Percentiles rank a stretch among this genome's conserved stretches.
These are phyloP conservation scores for Brachyalestes nurse DNA, from an alignment of 2,797 vertebrate genomes.

Conservation along the genomic window DNA sequence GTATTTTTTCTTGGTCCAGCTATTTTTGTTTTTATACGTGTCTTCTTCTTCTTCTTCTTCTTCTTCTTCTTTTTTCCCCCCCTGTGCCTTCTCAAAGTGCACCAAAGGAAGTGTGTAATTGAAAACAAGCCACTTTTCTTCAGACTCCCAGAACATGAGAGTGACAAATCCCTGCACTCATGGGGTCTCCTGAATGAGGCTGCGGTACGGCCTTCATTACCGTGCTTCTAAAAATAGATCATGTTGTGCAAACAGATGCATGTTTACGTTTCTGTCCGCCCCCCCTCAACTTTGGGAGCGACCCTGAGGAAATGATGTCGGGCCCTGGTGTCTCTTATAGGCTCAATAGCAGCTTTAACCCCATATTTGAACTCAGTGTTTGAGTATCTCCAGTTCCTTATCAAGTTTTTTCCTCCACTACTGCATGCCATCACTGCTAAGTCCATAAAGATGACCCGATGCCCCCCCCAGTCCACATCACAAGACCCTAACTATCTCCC, in stretches of 20 bases:
- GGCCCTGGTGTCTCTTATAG: constrained; percentile 12
- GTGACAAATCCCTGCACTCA: constrained; percentile 1
- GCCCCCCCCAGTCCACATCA: constrained; percentile 17
- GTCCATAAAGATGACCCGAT: constrained; percentile 45
- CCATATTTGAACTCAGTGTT: constrained; percentile 47
- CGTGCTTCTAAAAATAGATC: constrained; percentile 12
- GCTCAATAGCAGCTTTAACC: constrained; percentile 48
- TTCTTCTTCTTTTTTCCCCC: constrained; percentile 5
- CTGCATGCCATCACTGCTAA: constrained; percentile 20
- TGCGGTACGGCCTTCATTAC: not conserved
- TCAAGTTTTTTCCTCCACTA: constrained; percentile 43
- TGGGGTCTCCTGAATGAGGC: not conserved
- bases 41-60: constrained; percentile 28
- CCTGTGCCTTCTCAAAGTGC: constrained; percentile 34
- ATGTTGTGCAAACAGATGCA: not conserved
- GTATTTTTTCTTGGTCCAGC: constrained; percentile 43
- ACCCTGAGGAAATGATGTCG: constrained; percentile 34
- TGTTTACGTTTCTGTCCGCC: constrained; percentile 43
- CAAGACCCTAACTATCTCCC: constrained; percentile 43
- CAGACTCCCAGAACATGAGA: constrained; percentile 2
- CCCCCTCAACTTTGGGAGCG: constrained; percentile 31
- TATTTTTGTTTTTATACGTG: constrained; percentile 33
- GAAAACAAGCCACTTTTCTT: constrained; percentile 53
- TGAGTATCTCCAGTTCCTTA: constrained; percentile 46
- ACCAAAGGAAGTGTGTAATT: constrained; percentile 49